Percentiles rank a stretch among this genome's conserved stretches.
Conservation (phyloP, 2,113 vertebrate genomes). For the Entomyzon cyanotis region DNA sequence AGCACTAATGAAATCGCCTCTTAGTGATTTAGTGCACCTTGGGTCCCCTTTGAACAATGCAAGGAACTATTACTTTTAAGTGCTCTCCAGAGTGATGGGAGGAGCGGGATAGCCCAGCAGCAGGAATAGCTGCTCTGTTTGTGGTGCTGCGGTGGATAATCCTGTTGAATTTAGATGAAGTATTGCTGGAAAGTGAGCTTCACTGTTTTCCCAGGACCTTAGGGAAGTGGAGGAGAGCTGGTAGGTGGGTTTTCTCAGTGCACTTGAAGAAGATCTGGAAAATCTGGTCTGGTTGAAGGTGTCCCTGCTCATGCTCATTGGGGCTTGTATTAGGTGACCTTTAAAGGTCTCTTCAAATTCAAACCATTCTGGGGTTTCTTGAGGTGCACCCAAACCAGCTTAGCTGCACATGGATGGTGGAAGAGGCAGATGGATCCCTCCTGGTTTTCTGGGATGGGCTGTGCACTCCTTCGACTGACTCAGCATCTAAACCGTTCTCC, state of each 20-base stretch:
- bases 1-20: not conserved
- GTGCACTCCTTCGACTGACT: not conserved
- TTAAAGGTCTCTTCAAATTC: not conserved
- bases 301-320: not conserved
- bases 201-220: not conserved
- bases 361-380: not conserved
- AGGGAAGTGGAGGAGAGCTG: not conserved
- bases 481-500: not conserved
- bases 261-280: not conserved
- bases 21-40: not conserved
- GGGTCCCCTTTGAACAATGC: not conserved
- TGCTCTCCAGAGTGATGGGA: not conserved
- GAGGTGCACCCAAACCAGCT: fast-evolving
- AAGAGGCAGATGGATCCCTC: not conserved
- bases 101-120: not conserved
- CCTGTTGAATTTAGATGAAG: not conserved
- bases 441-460: not conserved
- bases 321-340: not conserved
- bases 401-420: not conserved
- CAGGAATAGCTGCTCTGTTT: not conserved
- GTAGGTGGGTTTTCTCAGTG: not conserved
- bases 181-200: not conserved
- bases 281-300: not conserved
- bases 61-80: not conserved
- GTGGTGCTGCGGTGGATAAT: not conserved